Evolutionary conservation across 2,797 vertebrate genomes (phyloP).

Genomic region (Lepus townsendii): DNA sequence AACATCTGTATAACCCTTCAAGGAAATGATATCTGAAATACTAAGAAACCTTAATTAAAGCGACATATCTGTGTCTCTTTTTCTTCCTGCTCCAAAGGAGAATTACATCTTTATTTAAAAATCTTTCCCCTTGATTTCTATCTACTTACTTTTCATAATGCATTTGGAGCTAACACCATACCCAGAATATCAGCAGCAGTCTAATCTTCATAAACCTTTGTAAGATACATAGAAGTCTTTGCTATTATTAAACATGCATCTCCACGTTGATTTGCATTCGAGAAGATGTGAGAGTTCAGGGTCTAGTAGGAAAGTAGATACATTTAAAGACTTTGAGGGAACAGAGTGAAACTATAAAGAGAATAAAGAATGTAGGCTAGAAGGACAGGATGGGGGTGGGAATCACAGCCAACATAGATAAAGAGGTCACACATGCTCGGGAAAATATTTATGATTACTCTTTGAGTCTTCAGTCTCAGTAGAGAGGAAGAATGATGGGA

Average conservation of each 20-base stretch:
- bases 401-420: not conserved
- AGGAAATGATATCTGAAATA: conserved; percentile 75
- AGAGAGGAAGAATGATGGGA: not conserved
- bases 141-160: not conserved
- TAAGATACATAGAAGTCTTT: not conserved
- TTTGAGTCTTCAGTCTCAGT: not conserved
- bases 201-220: not conserved
- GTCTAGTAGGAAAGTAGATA: not conserved
- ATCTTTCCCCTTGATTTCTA: conserved; percentile 58
- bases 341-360: not conserved
- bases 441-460: not conserved
- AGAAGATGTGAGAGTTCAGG: not conserved
- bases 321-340: not conserved
- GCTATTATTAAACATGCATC: not conserved
- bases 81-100: conserved; percentile 62
- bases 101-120: conserved; percentile 80
- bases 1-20: conserved; percentile 57
- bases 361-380: not conserved
- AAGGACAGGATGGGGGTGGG: not conserved
- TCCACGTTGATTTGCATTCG: conserved; percentile 29
- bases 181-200: not conserved
- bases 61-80: conserved; percentile 70
- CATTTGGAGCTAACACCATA: not conserved
- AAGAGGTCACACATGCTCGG: not conserved
- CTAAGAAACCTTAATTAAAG: conserved; percentile 83